phyloP scores from a whole-genome alignment of 2,113 vertebrate species.

The Pontoporia blainvillei region DNA sequence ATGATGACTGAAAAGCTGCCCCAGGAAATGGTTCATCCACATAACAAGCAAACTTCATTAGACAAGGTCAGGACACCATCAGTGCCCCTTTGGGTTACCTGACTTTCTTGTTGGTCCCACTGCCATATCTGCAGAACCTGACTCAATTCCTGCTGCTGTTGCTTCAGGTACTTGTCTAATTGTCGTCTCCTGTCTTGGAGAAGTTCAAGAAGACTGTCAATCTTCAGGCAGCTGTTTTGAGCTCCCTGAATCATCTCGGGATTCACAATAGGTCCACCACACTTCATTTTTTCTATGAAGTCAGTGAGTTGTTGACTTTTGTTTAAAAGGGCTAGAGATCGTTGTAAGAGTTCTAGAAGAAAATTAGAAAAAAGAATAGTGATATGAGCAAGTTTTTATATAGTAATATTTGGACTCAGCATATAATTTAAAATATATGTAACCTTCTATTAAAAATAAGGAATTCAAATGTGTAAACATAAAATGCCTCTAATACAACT shows the following conservation, averaged over 20 bases:
- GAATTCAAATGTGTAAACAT: neutral
- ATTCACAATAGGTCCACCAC: conserved; percentile 82
- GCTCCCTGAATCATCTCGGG: conserved; percentile 80
- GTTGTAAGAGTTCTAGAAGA: conserved; percentile 87
- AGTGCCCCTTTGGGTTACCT: conserved; percentile 73
- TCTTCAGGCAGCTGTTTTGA: conserved; percentile 82
- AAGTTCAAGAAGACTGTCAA: conserved; percentile 89
- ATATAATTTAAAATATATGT: neutral
- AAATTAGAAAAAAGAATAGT: conserved; percentile 1
- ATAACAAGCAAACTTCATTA: neutral
- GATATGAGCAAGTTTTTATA: neutral
- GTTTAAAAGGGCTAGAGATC: conserved; percentile 89
- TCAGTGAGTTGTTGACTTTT: conserved; percentile 89
- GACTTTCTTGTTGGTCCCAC: conserved; percentile 86
- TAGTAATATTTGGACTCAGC: neutral
- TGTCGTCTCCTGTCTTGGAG: conserved; percentile 90
- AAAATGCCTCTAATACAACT: neutral
- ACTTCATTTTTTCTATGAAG: conserved; percentile 87
- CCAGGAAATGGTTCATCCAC: neutral
- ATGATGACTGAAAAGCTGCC: neutral
- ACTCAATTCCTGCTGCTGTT: conserved; percentile 78
- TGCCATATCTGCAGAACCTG: conserved; percentile 81
- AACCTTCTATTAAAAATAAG: neutral
- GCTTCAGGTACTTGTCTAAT: conserved; percentile 83
- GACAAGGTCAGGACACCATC: neutral